A percentile compares a stretch with the other conserved stretches of the same genome.
These are phyloP conservation scores for Sminthurinus aureus DNA, from an alignment of 2,888 invertebrate species.

Conservation along the genomic window DNA sequence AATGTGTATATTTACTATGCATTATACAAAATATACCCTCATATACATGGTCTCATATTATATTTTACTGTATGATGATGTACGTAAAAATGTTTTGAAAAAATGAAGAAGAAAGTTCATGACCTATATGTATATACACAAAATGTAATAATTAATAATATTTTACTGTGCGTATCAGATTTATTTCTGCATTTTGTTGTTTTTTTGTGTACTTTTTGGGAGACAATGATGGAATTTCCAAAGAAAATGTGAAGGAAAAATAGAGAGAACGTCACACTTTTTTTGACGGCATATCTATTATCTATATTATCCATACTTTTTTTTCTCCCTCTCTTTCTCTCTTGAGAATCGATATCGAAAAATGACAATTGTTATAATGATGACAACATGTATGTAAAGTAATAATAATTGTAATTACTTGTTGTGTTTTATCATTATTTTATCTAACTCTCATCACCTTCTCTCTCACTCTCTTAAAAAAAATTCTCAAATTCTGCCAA, in stretches of 20 bases:
- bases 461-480: not conserved
- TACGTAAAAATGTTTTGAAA: not conserved
- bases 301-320: no score
- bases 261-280: not conserved
- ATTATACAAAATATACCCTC: not conserved
- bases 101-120: no score
- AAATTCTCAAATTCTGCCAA: constrained; percentile 5
- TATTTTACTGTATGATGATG: not conserved
- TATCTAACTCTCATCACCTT: not conserved
- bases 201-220: no score
- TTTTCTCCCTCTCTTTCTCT: no score
- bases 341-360: no score
- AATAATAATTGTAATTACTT: not conserved
- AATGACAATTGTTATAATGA: not conserved
- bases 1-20: not conserved
- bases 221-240: not conserved
- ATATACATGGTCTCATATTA: no score
- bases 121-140: no score
- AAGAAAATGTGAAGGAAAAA: not conserved
- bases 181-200: no score
- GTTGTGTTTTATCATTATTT: not conserved
- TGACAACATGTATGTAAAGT: not conserved
- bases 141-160: no score
- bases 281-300: not conserved
- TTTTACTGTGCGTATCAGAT: no score